phyloP scores from a whole-genome alignment of 2,113 vertebrate species.

The Platysteira castanea region DNA sequence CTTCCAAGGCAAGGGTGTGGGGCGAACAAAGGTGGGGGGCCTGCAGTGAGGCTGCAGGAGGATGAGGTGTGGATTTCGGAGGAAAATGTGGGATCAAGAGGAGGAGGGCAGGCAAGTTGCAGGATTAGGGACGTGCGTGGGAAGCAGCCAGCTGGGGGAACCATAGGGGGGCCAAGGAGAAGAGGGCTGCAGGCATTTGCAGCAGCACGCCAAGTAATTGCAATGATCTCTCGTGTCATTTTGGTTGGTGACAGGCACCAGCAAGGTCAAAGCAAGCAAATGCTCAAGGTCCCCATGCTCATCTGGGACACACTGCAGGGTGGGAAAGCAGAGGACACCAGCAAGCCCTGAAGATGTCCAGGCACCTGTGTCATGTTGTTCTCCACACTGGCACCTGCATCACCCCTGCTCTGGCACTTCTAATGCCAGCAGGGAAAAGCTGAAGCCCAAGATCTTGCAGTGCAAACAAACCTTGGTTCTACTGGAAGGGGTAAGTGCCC shows the following conservation, averaged over 20 bases:
- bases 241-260: neutral
- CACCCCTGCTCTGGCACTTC: neutral
- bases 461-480: neutral
- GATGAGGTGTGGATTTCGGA: neutral
- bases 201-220: neutral
- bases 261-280: neutral
- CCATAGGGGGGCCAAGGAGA: neutral
- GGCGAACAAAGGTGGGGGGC: neutral
- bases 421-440: neutral
- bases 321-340: neutral
- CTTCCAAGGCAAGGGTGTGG: neutral
- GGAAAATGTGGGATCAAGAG: neutral
- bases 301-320: neutral
- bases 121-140: neutral
- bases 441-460: neutral
- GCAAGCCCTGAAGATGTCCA: neutral
- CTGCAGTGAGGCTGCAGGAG: neutral
- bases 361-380: neutral
- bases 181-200: neutral
- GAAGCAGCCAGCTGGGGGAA: neutral
- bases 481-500: neutral
- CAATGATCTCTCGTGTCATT: neutral
- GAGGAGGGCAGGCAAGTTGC: neutral
- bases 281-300: neutral
- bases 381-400: accelerated